Evolutionary conservation across 2,797 vertebrate genomes (phyloP).

Genomic region (Hypotaenidia okinawae): DNA sequence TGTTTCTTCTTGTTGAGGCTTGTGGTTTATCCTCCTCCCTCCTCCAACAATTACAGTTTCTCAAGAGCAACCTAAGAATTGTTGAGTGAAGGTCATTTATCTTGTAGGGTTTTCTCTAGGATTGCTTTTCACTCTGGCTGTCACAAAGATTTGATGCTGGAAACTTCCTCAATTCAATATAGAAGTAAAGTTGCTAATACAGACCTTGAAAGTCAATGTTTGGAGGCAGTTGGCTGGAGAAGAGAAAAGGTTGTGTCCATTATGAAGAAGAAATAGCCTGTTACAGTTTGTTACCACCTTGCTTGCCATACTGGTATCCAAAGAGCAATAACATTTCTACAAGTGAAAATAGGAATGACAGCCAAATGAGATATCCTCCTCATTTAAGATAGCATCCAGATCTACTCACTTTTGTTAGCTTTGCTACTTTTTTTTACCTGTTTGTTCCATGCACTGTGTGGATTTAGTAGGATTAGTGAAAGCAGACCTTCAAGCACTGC

Average conservation of each 20-base stretch:
- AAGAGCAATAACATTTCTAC: neutral
- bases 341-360: neutral
- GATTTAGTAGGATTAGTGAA: neutral
- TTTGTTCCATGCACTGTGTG: neutral
- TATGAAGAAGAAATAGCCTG: neutral
- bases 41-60: slow-evolving; percentile 47
- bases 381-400: neutral
- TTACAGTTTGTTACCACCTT: neutral
- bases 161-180: neutral
- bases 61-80: slow-evolving; percentile 46
- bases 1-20: slow-evolving; percentile 38
- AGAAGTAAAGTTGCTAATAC: neutral
- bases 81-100: slow-evolving; percentile 45
- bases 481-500: neutral
- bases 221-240: neutral
- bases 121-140: slow-evolving; percentile 16
- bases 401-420: neutral
- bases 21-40: slow-evolving; percentile 46
- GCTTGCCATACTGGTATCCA: neutral
- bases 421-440: neutral
- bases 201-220: neutral
- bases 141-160: neutral
- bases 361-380: neutral
- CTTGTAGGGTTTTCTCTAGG: neutral
- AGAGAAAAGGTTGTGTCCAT: neutral